phyloP scores from a whole-genome alignment of 2,797 vertebrate species.

The Crenuchus spilurus region DNA sequence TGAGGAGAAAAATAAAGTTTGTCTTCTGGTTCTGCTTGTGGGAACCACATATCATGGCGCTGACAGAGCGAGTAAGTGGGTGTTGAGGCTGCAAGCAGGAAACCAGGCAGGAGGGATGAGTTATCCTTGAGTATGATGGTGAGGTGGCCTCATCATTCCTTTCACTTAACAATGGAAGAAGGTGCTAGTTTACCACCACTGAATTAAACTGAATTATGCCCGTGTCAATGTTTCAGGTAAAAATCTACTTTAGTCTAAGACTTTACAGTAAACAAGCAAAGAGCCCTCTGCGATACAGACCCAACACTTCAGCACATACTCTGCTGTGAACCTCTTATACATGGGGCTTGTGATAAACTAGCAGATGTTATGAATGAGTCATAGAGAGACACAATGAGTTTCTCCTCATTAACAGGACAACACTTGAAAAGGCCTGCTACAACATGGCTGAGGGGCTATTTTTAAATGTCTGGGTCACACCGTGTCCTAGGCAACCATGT shows the following conservation, averaged over 20 bases:
- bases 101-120: background rate
- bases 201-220: too few relatives aligned
- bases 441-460: constrained; percentile 67
- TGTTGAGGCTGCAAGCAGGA: constrained; percentile 13
- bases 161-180: too few relatives aligned
- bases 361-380: constrained; percentile 37
- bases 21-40: background rate
- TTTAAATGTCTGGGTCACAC: constrained; percentile 69
- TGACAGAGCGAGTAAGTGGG: background rate
- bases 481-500: constrained; percentile 77
- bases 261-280: background rate
- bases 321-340: background rate
- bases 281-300: background rate
- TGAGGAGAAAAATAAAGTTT: background rate
- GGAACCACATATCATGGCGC: background rate
- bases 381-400: constrained; percentile 44
- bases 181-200: too few relatives aligned
- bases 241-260: background rate
- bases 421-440: constrained; percentile 58
- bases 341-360: constrained; percentile 6
- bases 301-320: background rate
- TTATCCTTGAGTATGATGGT: constrained; percentile 10
- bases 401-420: constrained; percentile 59
- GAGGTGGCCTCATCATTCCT: background rate
- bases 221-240: background rate